Evolutionary conservation across 2,888 invertebrate genomes (phyloP), one percentile per base, ranked within the genome.

Genomic region (Mythimna albipuncta): DNA sequence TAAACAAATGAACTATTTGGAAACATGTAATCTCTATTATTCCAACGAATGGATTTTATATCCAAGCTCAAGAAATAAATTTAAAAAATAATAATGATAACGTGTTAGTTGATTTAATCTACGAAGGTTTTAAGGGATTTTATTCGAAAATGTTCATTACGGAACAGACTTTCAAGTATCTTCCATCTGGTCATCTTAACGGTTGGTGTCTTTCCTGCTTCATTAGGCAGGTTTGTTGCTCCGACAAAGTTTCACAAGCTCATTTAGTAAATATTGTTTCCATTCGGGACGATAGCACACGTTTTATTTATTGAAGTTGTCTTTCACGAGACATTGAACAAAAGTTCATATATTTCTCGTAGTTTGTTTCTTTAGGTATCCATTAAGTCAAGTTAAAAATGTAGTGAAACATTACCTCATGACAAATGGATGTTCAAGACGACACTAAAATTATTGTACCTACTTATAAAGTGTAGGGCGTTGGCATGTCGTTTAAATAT

Each of bases 311-410:
- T 13, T 32, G 0, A n/a, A 63, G 16, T 76, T 50, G 55, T 35
- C 52, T 52, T 57, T 21, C 50, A 11, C 13, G n/a, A 41, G 7
- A 71, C 47, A 57, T 52, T 67, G 21, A 58, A 59, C 61, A 52
- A 26, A 57, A 50, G n/a, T 44, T 68, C 4, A 54, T 41, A 59
- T 7, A 21, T 35, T 57, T 59, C n/a, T 44, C 13, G 38, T n/a
- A 6, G 11, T 6, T 32, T 21, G 32, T 68, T 16, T 57, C 13
- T 57, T 19, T 19, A 63, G 32, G 35, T n/a, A 69, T 76, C 16
- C 47, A 65, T 62, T 62, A 57, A 77, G 35, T 13, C 6, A 26
- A 35, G 64, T 77, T 64, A 80, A 66, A 69, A 59, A 70, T 66
- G 58, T 79, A 66, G 50, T 11, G n/a, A 41, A 65, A 26, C 55